Percentiles rank a stretch among this genome's conserved stretches.
Conservation (phyloP, 2,113 vertebrate species). For the Caranx ignobilis region DNA sequence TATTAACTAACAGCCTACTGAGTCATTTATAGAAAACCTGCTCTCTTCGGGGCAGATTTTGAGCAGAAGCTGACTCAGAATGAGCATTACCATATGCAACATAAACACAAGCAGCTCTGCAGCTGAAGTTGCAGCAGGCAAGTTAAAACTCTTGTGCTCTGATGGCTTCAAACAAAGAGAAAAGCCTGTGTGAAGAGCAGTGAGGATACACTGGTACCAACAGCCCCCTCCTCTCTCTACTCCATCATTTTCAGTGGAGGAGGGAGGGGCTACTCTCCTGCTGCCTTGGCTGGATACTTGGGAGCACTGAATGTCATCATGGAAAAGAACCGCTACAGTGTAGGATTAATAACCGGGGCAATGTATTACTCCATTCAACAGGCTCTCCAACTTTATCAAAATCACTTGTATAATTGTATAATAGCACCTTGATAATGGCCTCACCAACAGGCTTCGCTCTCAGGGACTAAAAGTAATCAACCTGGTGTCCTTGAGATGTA, state of each 20-base stretch:
- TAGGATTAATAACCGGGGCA: conserved; percentile 22
- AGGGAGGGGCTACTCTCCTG: conserved; percentile 26
- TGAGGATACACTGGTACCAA: conserved; percentile 40
- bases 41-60: conserved; percentile 6
- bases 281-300: conserved; percentile 27
- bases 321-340: conserved; percentile 26
- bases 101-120: conserved; percentile 36
- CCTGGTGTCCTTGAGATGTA: conserved; percentile 17
- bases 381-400: not conserved
- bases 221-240: conserved; percentile 31
- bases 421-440: not conserved
- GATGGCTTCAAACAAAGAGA: conserved; percentile 55
- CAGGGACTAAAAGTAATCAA: not conserved
- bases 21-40: conserved; percentile 21
- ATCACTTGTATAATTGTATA: not conserved
- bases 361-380: not conserved
- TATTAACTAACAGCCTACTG: conserved; percentile 23
- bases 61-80: conserved; percentile 25
- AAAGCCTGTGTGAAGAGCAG: conserved; percentile 52
- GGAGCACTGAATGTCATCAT: conserved; percentile 19
- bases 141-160: conserved; percentile 31
- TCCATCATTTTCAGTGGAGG: conserved; percentile 43
- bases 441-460: not conserved
- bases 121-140: conserved; percentile 24
- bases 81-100: conserved; percentile 27